phyloP scores from a whole-genome alignment of 2,113 vertebrate species.

The Scartelaos histophorus region DNA sequence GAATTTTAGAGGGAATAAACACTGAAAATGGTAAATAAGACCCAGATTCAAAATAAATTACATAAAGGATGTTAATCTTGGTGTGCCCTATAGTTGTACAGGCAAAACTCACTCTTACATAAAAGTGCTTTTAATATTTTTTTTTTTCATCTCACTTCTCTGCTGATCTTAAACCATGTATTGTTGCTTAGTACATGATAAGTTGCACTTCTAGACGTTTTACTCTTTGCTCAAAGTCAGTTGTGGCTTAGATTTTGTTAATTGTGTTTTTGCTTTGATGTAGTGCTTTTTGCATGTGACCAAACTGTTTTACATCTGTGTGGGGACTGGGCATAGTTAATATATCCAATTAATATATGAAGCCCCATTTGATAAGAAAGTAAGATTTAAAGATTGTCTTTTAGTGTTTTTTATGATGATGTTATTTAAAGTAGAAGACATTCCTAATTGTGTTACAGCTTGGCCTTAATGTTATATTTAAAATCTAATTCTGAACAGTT shows the following conservation, averaged over 20 bases:
- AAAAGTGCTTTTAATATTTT: conserved; percentile 38
- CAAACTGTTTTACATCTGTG: conserved; percentile 38
- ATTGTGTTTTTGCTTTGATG: conserved; percentile 46
- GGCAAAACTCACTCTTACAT: conserved; percentile 34
- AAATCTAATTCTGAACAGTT: conserved; percentile 5
- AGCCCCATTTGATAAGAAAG: conserved; percentile 18
- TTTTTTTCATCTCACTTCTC: conserved; percentile 41
- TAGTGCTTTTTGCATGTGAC: conserved; percentile 59
- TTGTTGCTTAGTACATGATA: conserved; percentile 41
- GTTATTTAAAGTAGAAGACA: conserved; percentile 53
- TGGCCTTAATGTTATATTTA: conserved; percentile 12
- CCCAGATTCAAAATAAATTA: neutral
- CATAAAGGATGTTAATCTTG: conserved; percentile 8
- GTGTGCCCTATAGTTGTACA: conserved; percentile 48
- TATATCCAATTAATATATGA: conserved; percentile 11
- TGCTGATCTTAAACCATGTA: conserved; percentile 37
- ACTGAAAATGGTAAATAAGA: conserved; percentile 48
- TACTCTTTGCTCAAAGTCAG: conserved; percentile 22
- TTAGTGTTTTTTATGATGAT: conserved; percentile 5
- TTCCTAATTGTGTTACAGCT: conserved; percentile 57
- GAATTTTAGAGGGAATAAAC: conserved; percentile 54
- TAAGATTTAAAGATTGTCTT: conserved; percentile 8
- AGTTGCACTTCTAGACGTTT: conserved; percentile 43
- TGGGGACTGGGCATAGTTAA: conserved; percentile 10
- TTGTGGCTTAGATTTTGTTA: conserved; percentile 41